Evolutionary conservation across 1,140 invertebrate genomes (phyloP).

Genomic region (Magallana gigas): DNA sequence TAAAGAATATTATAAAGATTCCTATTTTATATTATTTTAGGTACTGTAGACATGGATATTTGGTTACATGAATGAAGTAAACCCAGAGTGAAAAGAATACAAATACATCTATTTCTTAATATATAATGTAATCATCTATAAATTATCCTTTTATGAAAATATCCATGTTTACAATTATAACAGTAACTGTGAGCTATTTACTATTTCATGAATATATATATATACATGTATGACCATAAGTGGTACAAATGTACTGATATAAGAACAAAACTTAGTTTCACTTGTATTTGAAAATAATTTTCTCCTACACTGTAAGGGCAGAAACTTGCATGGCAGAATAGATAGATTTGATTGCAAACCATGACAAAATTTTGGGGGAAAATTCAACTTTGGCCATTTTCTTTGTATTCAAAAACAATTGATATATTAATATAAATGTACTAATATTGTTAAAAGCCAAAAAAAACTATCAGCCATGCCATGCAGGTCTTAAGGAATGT

Average conservation of each 20-base stretch:
- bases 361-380: too few species aligned
- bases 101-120: too few species aligned
- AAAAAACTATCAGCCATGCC: constrained; percentile 14
- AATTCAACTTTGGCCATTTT: too few species aligned
- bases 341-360: not conserved
- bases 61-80: too few species aligned
- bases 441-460: not conserved
- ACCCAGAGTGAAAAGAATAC: not conserved
- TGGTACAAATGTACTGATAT: too few species aligned
- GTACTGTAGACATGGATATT: too few species aligned
- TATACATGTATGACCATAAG: not conserved
- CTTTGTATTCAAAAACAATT: not conserved
- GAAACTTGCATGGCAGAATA: constrained; percentile 35
- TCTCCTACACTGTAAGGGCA: constrained; percentile 8
- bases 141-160: not conserved
- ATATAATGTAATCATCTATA: not conserved
- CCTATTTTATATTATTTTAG: not conserved
- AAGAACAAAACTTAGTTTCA: too few species aligned
- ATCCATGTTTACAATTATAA: not conserved
- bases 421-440: not conserved
- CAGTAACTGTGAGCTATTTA: not conserved
- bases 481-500: constrained; percentile 31
- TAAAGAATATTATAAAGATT: not conserved
- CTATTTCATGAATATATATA: not conserved
- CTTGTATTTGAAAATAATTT: too few species aligned